phyloP scores from a whole-genome alignment of 2,113 vertebrate species.

The Nibea albiflora region DNA sequence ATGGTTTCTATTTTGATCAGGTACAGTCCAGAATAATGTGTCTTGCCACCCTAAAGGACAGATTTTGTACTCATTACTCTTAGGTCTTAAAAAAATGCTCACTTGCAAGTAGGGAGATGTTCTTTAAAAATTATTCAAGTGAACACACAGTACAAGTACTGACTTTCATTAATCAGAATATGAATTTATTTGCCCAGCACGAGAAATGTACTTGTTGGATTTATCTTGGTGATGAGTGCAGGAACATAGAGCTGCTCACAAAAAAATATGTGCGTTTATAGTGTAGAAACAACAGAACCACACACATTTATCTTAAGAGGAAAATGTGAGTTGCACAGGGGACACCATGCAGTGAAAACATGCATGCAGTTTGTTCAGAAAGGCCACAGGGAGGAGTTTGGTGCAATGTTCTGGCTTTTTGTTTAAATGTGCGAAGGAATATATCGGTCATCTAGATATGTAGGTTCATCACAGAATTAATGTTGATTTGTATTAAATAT shows the following conservation, averaged over 20 bases:
- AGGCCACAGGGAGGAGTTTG: neutral
- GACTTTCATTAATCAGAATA: slow-evolving; percentile 21
- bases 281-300: neutral
- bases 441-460: neutral
- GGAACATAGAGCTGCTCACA: neutral
- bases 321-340: neutral
- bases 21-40: slow-evolving; percentile 17
- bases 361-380: slow-evolving; percentile 6
- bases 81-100: slow-evolving; percentile 16
- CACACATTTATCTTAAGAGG: slow-evolving; percentile 2
- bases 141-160: neutral
- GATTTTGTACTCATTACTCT: slow-evolving; percentile 27
- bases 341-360: neutral
- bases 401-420: neutral
- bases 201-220: neutral
- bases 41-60: slow-evolving; percentile 16
- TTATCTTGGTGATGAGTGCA: neutral
- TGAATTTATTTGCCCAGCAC: neutral
- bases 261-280: neutral
- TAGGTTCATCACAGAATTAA: neutral
- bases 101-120: neutral
- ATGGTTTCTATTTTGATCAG: slow-evolving; percentile 27
- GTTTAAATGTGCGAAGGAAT: neutral
- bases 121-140: slow-evolving; percentile 27
- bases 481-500: slow-evolving; percentile 3